Conservation (phyloP, 2,888 invertebrate genomes). For the Meiosimyza decipiens region DNA sequence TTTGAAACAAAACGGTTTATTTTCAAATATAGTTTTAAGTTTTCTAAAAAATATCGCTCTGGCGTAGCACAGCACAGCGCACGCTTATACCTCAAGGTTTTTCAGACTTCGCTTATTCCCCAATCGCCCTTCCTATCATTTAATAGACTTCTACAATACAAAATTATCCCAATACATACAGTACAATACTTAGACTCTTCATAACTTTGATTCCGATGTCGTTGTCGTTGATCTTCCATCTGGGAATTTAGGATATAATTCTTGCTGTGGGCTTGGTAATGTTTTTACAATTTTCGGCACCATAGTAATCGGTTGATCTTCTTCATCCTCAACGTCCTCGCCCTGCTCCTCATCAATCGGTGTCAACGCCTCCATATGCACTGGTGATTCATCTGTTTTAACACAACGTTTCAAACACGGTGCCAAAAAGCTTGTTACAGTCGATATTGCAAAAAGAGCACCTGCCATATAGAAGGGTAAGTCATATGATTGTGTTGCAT, state of each 20-base stretch:
- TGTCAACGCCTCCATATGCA: conserved; percentile 78
- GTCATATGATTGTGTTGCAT: conserved; percentile 85
- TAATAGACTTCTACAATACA: not conserved
- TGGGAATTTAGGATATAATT: conserved; percentile 51
- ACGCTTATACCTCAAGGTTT: not conserved
- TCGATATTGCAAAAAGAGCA: conserved; percentile 85
- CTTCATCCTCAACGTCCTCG: conserved; percentile 79
- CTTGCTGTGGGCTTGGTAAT: conserved; percentile 73
- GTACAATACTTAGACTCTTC: conserved; percentile 42
- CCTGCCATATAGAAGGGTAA: conserved; percentile 95
- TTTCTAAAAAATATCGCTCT: conserved; percentile 27
- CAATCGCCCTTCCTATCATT: not conserved
- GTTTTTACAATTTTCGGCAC: conserved; percentile 84
- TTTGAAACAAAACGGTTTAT: conserved; percentile 7
- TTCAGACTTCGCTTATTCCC: not conserved
- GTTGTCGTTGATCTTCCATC: conserved; percentile 26
- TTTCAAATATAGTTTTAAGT: conserved; percentile 8
- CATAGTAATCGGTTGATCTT: conserved; percentile 80
- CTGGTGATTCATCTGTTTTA: conserved; percentile 71
- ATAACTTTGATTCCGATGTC: conserved; percentile 58
- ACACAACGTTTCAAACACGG: conserved; percentile 75
- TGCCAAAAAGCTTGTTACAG: conserved; percentile 85
- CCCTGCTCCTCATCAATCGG: conserved; percentile 89
- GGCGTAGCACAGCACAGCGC: conserved; percentile 12
- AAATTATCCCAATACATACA: not conserved